These are phyloP conservation scores for Megaceryle torquata DNA, from an alignment of 2,113 vertebrate genomes.

Conservation along the genomic window DNA sequence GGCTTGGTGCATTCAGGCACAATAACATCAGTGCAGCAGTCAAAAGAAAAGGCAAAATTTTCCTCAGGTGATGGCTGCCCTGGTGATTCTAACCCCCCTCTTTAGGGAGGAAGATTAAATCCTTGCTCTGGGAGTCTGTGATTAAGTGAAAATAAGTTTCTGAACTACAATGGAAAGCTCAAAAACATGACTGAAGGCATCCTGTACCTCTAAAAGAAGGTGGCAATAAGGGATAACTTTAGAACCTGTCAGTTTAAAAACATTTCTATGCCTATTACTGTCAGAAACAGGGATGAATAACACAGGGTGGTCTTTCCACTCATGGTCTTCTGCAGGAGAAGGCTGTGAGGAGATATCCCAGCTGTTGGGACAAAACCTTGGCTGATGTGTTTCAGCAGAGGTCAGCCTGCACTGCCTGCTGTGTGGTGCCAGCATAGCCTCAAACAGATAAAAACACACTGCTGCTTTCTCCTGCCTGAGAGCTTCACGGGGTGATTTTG, in stretches of 20 bases:
- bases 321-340: neutral
- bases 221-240: neutral
- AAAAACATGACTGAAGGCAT: neutral
- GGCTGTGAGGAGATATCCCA: neutral
- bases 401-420: neutral
- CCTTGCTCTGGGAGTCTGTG: neutral
- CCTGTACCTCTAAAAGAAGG: neutral
- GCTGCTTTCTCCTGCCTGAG: neutral
- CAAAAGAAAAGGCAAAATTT: neutral
- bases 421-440: rapidly evolving
- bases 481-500: neutral
- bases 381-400: rapidly evolving
- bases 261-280: neutral
- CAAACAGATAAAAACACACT: neutral
- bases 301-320: neutral
- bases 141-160: neutral
- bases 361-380: neutral
- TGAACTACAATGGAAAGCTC: neutral
- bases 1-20: neutral
- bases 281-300: neutral
- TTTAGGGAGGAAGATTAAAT: neutral
- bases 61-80: neutral
- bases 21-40: neutral
- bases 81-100: neutral
- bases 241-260: neutral